These are phyloP conservation scores for Hiodon alosoides DNA, from an alignment of 2,113 vertebrate species.

Conservation along the genomic window DNA sequence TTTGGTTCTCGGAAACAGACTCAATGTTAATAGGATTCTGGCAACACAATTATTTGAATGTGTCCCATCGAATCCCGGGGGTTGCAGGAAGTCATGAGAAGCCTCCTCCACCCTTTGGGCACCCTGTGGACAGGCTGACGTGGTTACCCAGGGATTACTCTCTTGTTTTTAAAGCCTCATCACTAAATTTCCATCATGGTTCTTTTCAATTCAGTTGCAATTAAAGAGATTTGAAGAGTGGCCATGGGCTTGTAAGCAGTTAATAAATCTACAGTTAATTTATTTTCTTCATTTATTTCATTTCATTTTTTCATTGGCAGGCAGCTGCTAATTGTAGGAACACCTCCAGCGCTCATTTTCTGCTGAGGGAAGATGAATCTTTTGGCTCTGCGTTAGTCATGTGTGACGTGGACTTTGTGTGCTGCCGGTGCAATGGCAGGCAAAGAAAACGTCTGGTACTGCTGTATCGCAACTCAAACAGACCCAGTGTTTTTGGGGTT, in stretches of 20 bases:
- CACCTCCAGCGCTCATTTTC: neutral
- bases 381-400: neutral
- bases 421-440: neutral
- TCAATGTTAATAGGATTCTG: constrained; percentile 7
- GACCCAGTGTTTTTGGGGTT: constrained; percentile 6
- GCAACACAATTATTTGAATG: constrained; percentile 1
- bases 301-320: too few species aligned
- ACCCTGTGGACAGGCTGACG: neutral
- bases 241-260: too few species aligned
- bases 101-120: neutral
- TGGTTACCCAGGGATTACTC: neutral
- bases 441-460: neutral
- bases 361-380: neutral
- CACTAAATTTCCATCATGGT: neutral
- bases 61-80: constrained; percentile 16
- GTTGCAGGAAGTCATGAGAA: neutral
- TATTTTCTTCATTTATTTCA: too few species aligned
- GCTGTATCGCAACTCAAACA: neutral
- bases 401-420: constrained; percentile 1
- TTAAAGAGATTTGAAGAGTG: too few species aligned
- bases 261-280: too few species aligned
- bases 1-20: neutral
- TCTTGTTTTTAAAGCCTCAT: neutral
- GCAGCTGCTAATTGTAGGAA: too few species aligned
- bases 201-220: too few species aligned